Base-by-base conservation (phyloP, 2,888 invertebrate species). In the Germaria angustata region DNA sequence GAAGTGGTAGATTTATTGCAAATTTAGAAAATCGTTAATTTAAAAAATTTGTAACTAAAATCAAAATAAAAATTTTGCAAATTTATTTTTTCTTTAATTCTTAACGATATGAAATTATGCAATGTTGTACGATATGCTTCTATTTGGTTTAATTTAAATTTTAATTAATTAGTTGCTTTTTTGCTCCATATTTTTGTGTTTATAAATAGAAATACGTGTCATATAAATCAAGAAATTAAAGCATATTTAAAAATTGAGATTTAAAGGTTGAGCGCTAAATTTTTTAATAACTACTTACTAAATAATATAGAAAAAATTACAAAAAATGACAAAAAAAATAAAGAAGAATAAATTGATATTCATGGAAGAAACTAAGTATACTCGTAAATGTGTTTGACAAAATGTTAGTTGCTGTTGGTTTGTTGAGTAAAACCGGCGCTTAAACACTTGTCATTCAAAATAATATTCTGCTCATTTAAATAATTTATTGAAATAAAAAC, bases 271-370 rank as follows among this genome's bases (percentile, higher is more conserved):
- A 15, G 9, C 32, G 20, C 17, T 17, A 73, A 32, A 63, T 41
- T 22, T 13, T 63, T 59, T 36, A 36, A 15, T 41, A 57, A 61
- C 17, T 39, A 15, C 22, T 46, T 8, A 28, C 22, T 39, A 17
- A 22, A 61, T 28, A 20, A 15, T 32, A 24, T 15, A 28, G 20
- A 46, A 46, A 9, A 59, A 49, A 32, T 36, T n/a, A 41, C 9
- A 69, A 53, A 24, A 17, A 49, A 15, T 28, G 0, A 59, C n/a
- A 46, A 1, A n/a, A 17, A 36, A 9, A 41, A 13, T 36, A 49
- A 15, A 28, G 53, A 53, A 39, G 41, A 46, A 28, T 72, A 55
- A 65, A 65, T 75, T 55, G 65, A 55, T 75, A 75, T 75, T 65
- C 75, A 65, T 65, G 75, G 17, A 53, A 55, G 22, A 41, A 55